Evolutionary conservation across 2,113 vertebrate genomes (phyloP).

Genomic region (Bubo bubo): DNA sequence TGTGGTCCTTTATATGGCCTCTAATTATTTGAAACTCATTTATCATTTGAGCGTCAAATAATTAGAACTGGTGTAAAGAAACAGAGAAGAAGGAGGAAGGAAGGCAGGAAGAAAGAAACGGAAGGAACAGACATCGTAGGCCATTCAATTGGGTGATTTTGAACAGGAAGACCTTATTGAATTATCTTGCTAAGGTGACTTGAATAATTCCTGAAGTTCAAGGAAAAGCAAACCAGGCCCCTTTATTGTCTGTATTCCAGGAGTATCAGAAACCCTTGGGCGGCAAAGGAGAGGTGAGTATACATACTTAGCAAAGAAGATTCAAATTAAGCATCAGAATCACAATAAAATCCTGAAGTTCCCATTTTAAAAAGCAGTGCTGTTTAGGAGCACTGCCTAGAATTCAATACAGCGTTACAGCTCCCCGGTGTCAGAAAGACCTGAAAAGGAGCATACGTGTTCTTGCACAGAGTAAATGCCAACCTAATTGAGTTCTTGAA

Average conservation of each 20-base stretch:
- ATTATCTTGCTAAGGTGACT: constrained; percentile 29
- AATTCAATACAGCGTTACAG: neutral
- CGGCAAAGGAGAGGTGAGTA: neutral
- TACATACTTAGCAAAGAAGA: neutral
- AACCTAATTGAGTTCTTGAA: constrained; percentile 23
- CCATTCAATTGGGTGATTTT: constrained; percentile 16
- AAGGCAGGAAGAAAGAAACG: constrained; percentile 7
- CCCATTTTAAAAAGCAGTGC: neutral
- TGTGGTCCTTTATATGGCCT: constrained; percentile 7
- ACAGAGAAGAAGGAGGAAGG: neutral
- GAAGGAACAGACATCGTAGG: neutral
- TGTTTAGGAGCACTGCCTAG: neutral
- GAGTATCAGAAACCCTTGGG: neutral
- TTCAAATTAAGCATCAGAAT: neutral
- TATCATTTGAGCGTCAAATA: constrained; percentile 51
- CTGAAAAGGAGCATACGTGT: neutral
- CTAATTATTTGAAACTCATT: constrained; percentile 66
- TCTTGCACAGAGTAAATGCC: neutral
- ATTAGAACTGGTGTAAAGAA: neutral
- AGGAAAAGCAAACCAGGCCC: neutral
- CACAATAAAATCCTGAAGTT: neutral
- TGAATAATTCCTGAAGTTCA: constrained; percentile 23
- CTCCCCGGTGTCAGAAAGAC: neutral
- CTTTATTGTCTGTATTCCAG: neutral
- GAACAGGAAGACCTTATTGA: constrained; percentile 47